A percentile compares a stretch with the other conserved stretches of the same genome.
Evolutionary conservation across 2,888 invertebrate species (phyloP).

Genomic region (Catonia carolina): DNA sequence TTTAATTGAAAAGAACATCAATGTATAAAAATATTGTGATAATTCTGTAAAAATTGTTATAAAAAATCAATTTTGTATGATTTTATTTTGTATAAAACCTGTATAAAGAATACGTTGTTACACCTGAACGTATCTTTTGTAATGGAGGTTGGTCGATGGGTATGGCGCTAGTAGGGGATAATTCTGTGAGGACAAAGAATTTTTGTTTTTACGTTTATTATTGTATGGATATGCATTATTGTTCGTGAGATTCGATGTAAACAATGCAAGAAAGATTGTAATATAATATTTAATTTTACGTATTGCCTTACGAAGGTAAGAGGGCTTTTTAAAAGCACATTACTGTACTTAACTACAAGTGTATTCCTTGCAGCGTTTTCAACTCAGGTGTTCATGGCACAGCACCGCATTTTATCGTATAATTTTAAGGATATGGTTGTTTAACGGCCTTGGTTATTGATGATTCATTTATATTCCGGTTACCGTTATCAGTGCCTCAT

Average conservation of each 20-base stretch:
- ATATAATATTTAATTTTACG: not conserved
- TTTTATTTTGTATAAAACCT: too few species aligned
- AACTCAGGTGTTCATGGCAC: not conserved
- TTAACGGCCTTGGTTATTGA: not conserved
- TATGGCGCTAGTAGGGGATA: constrained; percentile 23
- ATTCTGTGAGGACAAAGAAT: constrained; percentile 24
- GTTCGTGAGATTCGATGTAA: not conserved
- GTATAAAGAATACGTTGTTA: too few species aligned
- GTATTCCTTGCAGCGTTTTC: not conserved
- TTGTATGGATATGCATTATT: constrained; percentile 8
- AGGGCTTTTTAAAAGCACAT: too few species aligned
- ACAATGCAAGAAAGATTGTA: constrained; percentile 10
- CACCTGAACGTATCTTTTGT: not conserved
- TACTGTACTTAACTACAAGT: too few species aligned
- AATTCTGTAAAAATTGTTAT: too few species aligned
- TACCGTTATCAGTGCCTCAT: not conserved
- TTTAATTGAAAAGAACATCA: too few species aligned
- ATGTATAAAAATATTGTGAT: too few species aligned
- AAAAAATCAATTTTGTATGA: too few species aligned
- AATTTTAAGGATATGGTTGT: constrained; percentile 1
- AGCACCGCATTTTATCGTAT: not conserved
- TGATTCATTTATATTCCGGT: constrained; percentile 5
- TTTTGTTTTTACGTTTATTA: constrained; percentile 14
- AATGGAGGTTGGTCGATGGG: constrained; percentile 16
- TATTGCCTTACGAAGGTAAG: constrained; percentile 2